These are phyloP conservation scores for Notoglanidium macrostoma DNA, from an alignment of 2,797 vertebrate genomes.

Conservation along the genomic window DNA sequence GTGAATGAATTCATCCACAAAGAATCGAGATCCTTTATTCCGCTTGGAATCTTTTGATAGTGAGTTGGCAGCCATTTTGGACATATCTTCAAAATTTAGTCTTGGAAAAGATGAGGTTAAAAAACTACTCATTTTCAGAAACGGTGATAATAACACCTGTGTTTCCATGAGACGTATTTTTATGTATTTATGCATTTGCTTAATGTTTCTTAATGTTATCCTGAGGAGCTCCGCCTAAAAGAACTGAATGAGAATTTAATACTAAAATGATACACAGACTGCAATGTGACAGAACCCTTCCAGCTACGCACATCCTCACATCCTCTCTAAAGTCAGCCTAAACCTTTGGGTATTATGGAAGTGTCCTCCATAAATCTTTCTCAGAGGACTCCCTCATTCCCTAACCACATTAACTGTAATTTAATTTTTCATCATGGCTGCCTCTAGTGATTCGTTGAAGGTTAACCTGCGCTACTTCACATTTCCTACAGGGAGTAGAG, in stretches of 20 bases:
- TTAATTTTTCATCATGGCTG: slow-evolving; percentile 23
- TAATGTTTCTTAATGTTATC: neutral
- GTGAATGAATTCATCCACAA: neutral
- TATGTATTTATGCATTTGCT: neutral
- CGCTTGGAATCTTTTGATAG: neutral
- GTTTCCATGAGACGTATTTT: neutral
- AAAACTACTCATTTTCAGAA: neutral
- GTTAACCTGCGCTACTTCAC: neutral
- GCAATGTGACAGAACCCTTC: neutral
- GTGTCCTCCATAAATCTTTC: neutral
- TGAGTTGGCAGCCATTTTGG: neutral
- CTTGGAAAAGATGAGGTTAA: neutral
- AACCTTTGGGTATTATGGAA: neutral
- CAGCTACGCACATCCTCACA: neutral
- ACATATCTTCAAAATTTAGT: neutral
- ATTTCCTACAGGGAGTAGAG: neutral
- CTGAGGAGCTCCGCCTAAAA: neutral
- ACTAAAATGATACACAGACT: neutral
- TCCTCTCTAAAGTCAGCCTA: slow-evolving; percentile 1
- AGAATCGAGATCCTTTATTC: neutral
- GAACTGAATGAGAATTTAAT: neutral
- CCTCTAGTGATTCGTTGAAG: neutral
- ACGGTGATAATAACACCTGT: neutral
- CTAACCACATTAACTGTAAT: slow-evolving; percentile 27
- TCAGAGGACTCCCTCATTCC: slow-evolving; percentile 14